A percentile compares a stretch with the other conserved stretches of the same genome.
Conservation (phyloP, 2,888 invertebrate genomes). For the Celastrina argiolus region DNA sequence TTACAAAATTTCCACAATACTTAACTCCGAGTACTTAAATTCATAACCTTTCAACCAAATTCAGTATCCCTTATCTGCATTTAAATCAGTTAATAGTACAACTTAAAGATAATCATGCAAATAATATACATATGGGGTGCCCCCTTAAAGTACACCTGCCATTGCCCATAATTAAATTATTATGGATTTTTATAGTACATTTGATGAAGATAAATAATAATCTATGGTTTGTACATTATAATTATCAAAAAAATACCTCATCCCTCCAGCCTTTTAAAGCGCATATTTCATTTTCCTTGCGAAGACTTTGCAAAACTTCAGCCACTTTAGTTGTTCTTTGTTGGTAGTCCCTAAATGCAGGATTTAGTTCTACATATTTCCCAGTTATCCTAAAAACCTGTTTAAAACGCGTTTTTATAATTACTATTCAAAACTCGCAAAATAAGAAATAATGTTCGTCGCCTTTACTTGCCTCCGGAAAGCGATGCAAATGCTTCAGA, state of each 20-base stretch:
- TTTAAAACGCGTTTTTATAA: neutral
- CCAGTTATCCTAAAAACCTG: constrained; percentile 85
- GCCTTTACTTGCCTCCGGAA: constrained; percentile 82
- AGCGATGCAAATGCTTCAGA: constrained; percentile 86
- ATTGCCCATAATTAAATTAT: too few species aligned
- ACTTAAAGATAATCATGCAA: too few species aligned
- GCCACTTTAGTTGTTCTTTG: constrained; percentile 88
- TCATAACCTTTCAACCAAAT: too few species aligned
- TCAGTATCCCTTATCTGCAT: too few species aligned
- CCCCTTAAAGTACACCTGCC: too few species aligned
- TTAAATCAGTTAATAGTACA: too few species aligned
- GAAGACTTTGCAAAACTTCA: constrained; percentile 85
- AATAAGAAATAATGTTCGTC: constrained; percentile 21
- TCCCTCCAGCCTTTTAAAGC: constrained; percentile 95
- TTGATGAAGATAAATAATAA: too few species aligned
- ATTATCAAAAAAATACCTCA: constrained; percentile 79
- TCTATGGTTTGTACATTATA: neutral
- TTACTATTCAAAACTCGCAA: neutral
- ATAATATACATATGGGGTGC: too few species aligned
- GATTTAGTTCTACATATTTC: constrained; percentile 88
- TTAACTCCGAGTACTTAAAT: too few species aligned
- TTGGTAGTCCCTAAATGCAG: constrained; percentile 90
- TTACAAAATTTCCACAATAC: too few species aligned
- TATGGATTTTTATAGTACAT: too few species aligned
- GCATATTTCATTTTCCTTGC: constrained; percentile 85